Percentiles rank a stretch among this genome's conserved stretches.
phyloP scores from a whole-genome alignment of 2,113 vertebrate genomes.

The Saguinus midas region DNA sequence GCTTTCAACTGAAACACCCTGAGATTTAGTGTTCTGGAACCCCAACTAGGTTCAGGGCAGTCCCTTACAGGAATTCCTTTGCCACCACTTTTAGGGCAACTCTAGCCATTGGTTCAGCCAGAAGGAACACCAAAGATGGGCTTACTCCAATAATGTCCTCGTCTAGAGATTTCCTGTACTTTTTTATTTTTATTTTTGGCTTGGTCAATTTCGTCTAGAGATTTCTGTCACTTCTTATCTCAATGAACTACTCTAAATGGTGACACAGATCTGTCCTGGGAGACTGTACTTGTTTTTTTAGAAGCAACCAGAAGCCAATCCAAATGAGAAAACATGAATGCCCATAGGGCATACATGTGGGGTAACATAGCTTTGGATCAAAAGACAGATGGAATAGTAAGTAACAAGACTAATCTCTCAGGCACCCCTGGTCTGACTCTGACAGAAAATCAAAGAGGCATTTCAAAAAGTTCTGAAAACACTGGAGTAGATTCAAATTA shows the following conservation, averaged over 20 bases:
- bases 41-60: background rate
- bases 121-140: background rate
- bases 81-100: background rate
- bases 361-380: background rate
- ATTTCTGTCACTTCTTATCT: background rate
- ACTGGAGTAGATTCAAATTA: background rate
- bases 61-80: background rate
- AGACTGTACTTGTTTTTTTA: background rate
- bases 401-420: background rate
- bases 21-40: background rate
- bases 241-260: background rate
- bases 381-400: background rate
- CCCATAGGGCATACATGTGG: too few relatives aligned
- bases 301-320: background rate
- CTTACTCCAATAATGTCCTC: accelerated
- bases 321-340: background rate
- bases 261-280: background rate
- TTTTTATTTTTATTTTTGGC: too few relatives aligned
- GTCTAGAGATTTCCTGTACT: too few relatives aligned
- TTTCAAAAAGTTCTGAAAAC: background rate
- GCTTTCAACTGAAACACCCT: background rate
- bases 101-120: background rate
- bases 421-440: background rate
- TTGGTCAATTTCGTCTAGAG: too few relatives aligned
- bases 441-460: background rate